Conservation (phyloP, 2,113 vertebrate species). For the Agapornis roseicollis region DNA sequence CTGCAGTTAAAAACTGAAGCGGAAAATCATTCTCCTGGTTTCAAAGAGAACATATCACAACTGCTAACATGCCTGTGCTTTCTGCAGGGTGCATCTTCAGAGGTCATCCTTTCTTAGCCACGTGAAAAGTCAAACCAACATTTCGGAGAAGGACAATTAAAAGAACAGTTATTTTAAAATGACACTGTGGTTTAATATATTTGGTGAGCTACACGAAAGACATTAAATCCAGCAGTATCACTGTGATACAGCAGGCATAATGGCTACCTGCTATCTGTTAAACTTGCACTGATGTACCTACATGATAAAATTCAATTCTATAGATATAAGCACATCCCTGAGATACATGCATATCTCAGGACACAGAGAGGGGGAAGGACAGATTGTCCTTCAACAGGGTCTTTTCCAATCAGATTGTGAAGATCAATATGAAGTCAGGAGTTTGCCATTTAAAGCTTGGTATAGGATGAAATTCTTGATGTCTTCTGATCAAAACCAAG, state of each 20-base stretch:
- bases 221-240: background rate
- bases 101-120: background rate
- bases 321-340: background rate
- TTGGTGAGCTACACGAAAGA: background rate
- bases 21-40: conserved; percentile 68
- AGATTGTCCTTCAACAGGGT: background rate
- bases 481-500: background rate
- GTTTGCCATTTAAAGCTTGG: background rate
- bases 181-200: background rate
- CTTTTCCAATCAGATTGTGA: background rate
- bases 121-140: background rate
- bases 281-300: background rate
- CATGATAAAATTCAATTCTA: background rate
- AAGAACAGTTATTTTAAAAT: background rate
- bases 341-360: background rate
- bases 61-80: background rate
- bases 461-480: background rate
- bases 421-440: background rate
- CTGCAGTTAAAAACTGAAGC: conserved; percentile 68
- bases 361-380: background rate
- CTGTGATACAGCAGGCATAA: background rate
- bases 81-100: background rate
- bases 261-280: background rate
- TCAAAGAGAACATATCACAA: conserved; percentile 33
- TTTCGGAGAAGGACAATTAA: background rate